Base-by-base conservation (phyloP, 2,113 vertebrate species). In the Antechinus stuartii region DNA sequence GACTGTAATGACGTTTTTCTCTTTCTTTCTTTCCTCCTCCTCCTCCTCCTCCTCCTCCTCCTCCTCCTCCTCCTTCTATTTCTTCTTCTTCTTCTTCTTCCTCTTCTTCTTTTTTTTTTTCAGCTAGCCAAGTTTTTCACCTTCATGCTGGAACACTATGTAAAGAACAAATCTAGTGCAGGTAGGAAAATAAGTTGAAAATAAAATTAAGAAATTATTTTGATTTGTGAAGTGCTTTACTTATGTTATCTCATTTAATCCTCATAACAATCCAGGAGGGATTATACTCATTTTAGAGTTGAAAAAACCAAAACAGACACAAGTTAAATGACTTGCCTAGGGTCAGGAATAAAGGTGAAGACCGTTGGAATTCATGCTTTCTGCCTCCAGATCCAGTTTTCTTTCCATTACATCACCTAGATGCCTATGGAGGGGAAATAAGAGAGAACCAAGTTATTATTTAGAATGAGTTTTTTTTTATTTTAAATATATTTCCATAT, bases 71-170 rank as follows among this genome's bases (percentile, higher is more conserved):
- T 42, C 42, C 42, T 42, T 1, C 42, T 42, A 1, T 1, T 42
- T 1, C 42, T 42, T 1, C 42, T 42, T 1, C 42, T 42, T 1
- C 42, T 42, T 42, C 42, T 42, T 42, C 42, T 42, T 42, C 42
- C 1, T 42, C 4, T 47, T 47, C 4, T 47, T 49, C 47, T 98
- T 97, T 97, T 97, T 97, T 25, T 55, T 98, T 25, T 53, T 91
- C 98, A 99, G 99, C 99, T 99, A 25, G 99, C 99, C 91, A 99
- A 98, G 96, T 99, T 99, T 97, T 99, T 99, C 97, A 99, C 98
- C 26, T 99, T 99, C 97, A 99, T 99, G 99, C 97, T 99, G 98
- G 99, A 99, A 98, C 99, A 99, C 97, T 99, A 99, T 97, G 98
- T 98, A 93, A 98, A 98, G 50, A 95, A 98, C 94, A 98, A 98